Conservation (phyloP, 2,797 vertebrate species). For the Poliocrania exsul region DNA sequence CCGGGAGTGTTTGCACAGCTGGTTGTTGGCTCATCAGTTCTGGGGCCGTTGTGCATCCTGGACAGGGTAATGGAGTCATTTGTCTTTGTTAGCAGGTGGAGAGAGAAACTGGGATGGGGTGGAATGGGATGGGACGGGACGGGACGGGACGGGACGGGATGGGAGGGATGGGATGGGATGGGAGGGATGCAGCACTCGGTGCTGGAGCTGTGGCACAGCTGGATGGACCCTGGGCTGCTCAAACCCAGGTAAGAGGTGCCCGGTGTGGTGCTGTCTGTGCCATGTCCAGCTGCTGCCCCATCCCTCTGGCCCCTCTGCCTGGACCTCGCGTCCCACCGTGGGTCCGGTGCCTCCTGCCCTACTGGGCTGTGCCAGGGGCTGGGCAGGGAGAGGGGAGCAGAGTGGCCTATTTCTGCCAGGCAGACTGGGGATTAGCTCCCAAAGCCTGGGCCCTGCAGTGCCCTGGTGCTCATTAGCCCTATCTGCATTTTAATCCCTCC, state of each 20-base stretch:
- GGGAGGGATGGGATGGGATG: too few relatives aligned
- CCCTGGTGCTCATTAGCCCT: not conserved
- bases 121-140: too few relatives aligned
- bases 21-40: not conserved
- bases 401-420: slow-evolving; percentile 53
- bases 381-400: not conserved
- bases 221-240: accelerated
- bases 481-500: slow-evolving; percentile 52
- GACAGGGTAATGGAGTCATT: accelerated
- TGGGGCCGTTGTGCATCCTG: not conserved
- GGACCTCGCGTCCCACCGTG: accelerated
- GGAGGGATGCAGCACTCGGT: accelerated
- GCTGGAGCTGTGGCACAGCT: too few relatives aligned
- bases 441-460: not conserved
- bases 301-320: too few relatives aligned
- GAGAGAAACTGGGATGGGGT: not conserved
- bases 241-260: accelerated
- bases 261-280: accelerated
- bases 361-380: accelerated
- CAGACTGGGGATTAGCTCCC: slow-evolving; percentile 47
- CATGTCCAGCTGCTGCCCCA: accelerated
- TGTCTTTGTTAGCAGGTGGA: not conserved
- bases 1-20: accelerated
- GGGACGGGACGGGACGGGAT: too few relatives aligned
- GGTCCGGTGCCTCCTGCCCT: not conserved